These are phyloP conservation scores for Pseudorhombus dupliciocellatus DNA, from an alignment of 2,113 vertebrate genomes.

Conservation along the genomic window DNA sequence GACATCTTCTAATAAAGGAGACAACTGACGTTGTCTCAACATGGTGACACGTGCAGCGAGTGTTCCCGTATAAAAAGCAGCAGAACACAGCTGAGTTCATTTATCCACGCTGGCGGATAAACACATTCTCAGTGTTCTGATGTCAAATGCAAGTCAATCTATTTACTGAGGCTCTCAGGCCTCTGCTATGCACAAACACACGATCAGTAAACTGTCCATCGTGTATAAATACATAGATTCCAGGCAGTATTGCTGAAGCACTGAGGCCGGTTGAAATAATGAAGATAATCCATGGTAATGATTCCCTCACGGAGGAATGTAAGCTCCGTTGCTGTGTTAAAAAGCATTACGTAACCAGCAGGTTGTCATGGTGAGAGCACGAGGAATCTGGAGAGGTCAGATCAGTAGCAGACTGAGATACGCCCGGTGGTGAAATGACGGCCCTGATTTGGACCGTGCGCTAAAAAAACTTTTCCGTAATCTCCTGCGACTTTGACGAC, in stretches of 20 bases:
- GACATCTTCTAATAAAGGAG: background rate
- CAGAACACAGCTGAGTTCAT: background rate
- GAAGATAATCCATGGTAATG: background rate
- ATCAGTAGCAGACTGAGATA: constrained; percentile 3
- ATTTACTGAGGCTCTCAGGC: background rate
- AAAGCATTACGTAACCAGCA: constrained; percentile 16
- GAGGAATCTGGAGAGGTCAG: constrained; percentile 13
- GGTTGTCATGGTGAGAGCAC: background rate
- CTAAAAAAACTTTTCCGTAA: background rate
- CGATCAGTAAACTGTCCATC: background rate
- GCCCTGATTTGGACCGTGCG: background rate
- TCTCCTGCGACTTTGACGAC: background rate
- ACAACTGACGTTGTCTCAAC: background rate
- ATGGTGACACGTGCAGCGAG: background rate
- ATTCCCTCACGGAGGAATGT: constrained; percentile 23
- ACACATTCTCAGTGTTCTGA: background rate
- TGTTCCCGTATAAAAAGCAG: background rate
- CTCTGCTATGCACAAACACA: background rate
- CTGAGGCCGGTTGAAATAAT: background rate
- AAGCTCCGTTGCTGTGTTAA: constrained; percentile 9
- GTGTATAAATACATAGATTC: background rate
- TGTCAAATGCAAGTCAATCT: background rate
- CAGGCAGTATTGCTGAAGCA: background rate
- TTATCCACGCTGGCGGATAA: background rate
- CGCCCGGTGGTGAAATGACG: background rate